Conservation (phyloP, 1,140 invertebrate species). For the Galendromus occidentalis region DNA sequence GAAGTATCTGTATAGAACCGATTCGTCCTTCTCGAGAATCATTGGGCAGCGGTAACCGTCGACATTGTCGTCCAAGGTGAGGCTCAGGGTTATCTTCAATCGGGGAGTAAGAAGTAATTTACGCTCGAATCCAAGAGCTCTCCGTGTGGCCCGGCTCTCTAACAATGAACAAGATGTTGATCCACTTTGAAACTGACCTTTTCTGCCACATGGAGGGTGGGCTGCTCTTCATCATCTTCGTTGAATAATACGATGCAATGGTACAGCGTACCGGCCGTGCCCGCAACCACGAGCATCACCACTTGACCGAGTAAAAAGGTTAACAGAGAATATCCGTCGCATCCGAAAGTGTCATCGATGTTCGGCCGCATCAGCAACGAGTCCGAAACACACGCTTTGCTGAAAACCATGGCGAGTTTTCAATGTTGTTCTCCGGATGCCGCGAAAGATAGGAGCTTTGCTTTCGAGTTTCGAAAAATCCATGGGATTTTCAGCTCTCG, state of each 20-base stretch:
- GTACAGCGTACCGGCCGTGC: slow-evolving; percentile 13
- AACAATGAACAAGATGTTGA: too few species aligned
- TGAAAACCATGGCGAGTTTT: neutral
- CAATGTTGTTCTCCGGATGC: neutral
- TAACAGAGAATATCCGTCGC: slow-evolving; percentile 13
- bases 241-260: slow-evolving; percentile 13
- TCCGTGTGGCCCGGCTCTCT: too few species aligned
- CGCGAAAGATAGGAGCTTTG: too few species aligned
- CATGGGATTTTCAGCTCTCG: too few species aligned
- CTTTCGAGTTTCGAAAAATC: too few species aligned
- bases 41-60: slow-evolving; percentile 11
- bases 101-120: too few species aligned
- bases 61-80: neutral
- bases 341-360: slow-evolving; percentile 12
- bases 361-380: slow-evolving; percentile 10
- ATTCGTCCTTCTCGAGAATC: slow-evolving; percentile 10
- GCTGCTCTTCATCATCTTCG: slow-evolving; percentile 8
- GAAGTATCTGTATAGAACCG: slow-evolving; percentile 12
- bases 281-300: slow-evolving; percentile 13
- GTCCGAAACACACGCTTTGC: neutral
- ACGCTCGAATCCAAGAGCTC: too few species aligned
- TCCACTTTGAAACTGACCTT: too few species aligned
- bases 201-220: too few species aligned
- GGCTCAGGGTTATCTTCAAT: too few species aligned
- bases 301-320: slow-evolving; percentile 10